Percentiles rank a stretch among this genome's conserved stretches.
Evolutionary conservation across 2,888 invertebrate species (phyloP).

Genomic region (Agrotis exclamationis): DNA sequence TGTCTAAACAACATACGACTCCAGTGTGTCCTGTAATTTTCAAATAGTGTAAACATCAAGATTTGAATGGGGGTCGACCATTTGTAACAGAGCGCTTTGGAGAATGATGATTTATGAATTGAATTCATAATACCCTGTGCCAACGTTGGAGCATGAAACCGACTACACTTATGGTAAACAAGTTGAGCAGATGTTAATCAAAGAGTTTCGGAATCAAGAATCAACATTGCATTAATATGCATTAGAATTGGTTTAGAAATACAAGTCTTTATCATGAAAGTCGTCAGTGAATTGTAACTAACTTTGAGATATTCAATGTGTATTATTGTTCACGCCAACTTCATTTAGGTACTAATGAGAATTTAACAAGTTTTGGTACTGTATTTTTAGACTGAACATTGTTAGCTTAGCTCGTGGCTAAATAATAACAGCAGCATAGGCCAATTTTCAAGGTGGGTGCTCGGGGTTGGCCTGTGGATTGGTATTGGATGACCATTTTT

Average conservation of each 20-base stretch:
- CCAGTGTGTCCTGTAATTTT: conserved; percentile 74
- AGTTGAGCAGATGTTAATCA: conserved; percentile 43
- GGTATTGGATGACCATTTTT: no score
- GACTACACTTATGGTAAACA: conserved; percentile 44
- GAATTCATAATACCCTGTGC: conserved; percentile 51
- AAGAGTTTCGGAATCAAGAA: conserved; percentile 43
- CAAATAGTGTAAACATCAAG: conserved; percentile 49
- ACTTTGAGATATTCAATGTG: conserved; percentile 3
- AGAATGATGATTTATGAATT: conserved; percentile 56
- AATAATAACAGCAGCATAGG: no score
- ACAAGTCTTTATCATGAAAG: conserved; percentile 19
- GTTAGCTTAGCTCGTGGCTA: no score
- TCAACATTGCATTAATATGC: conserved; percentile 49
- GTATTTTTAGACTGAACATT: no score
- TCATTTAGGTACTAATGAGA: background rate
- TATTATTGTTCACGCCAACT: conserved; percentile 4
- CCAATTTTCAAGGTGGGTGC: no score
- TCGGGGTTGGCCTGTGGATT: no score
- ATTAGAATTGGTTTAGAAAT: conserved; percentile 28
- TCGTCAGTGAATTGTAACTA: conserved; percentile 23
- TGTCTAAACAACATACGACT: conserved; percentile 76
- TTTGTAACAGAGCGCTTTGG: conserved; percentile 42
- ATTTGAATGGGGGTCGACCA: conserved; percentile 49
- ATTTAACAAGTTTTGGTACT: background rate
- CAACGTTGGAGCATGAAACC: conserved; percentile 37